Evolutionary conservation across 2,113 vertebrate species (phyloP), one percentile per base, ranked within the genome.

Genomic region (Promerops cafer): DNA sequence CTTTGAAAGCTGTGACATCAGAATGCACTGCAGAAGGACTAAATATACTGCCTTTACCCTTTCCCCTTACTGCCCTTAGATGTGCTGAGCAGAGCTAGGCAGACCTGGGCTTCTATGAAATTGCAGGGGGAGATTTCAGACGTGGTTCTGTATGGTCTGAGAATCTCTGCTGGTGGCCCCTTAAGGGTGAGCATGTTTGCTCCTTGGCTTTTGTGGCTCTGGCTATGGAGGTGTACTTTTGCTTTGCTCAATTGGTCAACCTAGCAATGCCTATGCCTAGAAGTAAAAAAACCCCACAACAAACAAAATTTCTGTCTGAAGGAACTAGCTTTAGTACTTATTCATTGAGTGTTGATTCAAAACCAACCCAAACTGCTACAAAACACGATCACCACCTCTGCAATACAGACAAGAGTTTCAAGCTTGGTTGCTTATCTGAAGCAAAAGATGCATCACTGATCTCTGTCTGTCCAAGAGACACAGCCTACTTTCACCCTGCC

Each of bases 391-490:
- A 28, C 13, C 18, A 40, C 11, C 26, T 72, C 61, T 60, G 31
- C 0, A 0, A 83, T 65, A 56, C 65, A 57, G 39, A 33, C 1
- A 13, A 6, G 30, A 33, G 3, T 89, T 94, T 92, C 60, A 68
- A 87, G 61, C 60, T n/a, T 45, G 27, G 31, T 42, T 54, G 9
- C 30, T 86, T 78, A 44, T 53, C 23, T 53, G 77, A 94, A 69
- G 42, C 17, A 37, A 15, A 13, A 54, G 31, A 39, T 0, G 0
- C 39, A 50, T 8, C 7, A 10, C 23, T 60, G 44, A 40, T 40
- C 27, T 78, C n/a, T n/a, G 26, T n/a, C 30, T 53, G 33, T 66
- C 19, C 26, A 42, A 79, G 24, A 59, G 45, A 47, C 22, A 23
- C 24, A 69, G 20, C 20, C 30, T 4, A 2, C 44, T 75, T 79